Evolutionary conservation across 1,140 invertebrate species (phyloP), one percentile per base, ranked within the genome.

Genomic region (Lethocerus indicus): DNA sequence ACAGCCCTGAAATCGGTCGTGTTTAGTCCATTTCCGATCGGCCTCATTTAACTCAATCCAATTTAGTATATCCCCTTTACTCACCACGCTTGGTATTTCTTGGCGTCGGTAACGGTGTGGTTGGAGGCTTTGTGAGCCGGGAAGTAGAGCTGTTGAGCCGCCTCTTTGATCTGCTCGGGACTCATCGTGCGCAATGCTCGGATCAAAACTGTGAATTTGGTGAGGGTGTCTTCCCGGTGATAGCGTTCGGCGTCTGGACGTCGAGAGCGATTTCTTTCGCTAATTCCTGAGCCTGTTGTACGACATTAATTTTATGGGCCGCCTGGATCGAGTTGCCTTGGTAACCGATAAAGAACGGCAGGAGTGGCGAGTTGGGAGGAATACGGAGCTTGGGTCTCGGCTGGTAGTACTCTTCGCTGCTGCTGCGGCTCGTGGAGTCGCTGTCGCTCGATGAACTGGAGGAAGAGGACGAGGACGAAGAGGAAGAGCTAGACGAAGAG

Each of bases 151-250:
- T 65, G 55, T 41, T 63, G 51, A 20, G 64, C 63, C 23, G 59
- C 62, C 55, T 70, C 57, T 50, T 63, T 56, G 1, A 76, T 61
- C 56, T 78, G 69, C n/a, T 74, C 63, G n/a, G 58, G 58, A 57
- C 64, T 72, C 73, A 81, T 74, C 1, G 66, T 67, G 12, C 73
- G 66, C 36, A 77, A 58, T 12, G 79, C 45, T 5, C 64, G 61
- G 9, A 64, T 64, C 9, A 81, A 57, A 23, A 73, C 71, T 29
- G 66, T 70, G 61, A 73, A 79, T 57, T 77, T 80, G 14, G 70
- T 67, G 1, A 79, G 57, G 28, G 74, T 72, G 14, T 73, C 35
- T 68, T 50, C 52, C 70, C 64, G 0, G 67, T 65, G 51, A 76
- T 71, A n/a, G 68, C 61, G 54, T 68, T 68, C 0, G 71, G 67